Conservation (phyloP, 2,888 invertebrate species). For the Drosophila nigricruria region DNA sequence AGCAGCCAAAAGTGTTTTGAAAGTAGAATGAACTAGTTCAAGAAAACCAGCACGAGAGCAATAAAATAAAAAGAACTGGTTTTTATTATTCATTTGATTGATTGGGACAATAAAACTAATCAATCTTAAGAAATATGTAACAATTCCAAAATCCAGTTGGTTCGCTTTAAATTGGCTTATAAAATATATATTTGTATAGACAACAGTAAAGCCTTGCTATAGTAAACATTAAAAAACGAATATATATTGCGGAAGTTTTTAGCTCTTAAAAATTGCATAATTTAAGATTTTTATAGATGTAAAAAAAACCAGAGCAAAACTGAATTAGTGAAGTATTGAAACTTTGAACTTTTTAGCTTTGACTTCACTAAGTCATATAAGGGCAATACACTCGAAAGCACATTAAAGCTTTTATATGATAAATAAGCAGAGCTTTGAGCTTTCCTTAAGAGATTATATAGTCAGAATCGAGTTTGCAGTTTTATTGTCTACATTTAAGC, state of each 20-base stretch:
- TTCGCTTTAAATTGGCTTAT: not conserved
- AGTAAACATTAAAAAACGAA: not conserved
- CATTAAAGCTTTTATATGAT: not conserved
- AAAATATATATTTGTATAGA: slow-evolving; percentile 1
- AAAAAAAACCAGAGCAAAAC: not conserved
- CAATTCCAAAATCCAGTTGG: slow-evolving; percentile 6
- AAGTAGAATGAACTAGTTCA: slow-evolving; percentile 61
- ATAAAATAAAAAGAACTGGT: slow-evolving; percentile 31
- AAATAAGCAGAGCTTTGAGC: not conserved
- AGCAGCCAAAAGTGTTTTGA: slow-evolving; percentile 30
- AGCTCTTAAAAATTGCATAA: not conserved
- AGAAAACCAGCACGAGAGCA: slow-evolving; percentile 45
- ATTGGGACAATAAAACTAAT: slow-evolving; percentile 53
- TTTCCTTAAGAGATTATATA: not conserved
- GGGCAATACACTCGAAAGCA: not conserved
- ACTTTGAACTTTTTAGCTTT: not conserved
- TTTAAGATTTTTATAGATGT: not conserved
- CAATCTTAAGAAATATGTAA: slow-evolving; percentile 41
- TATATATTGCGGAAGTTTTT: not conserved
- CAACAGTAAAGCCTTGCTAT: not conserved
- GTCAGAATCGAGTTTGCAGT: no score
- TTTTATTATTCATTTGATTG: slow-evolving; percentile 56
- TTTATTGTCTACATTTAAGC: no score
- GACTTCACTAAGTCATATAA: not conserved
- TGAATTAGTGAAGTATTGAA: not conserved